Conservation (phyloP, 30 jellyfish, hydroid and myxozoan species). For the Cassiopea xamachana region DNA sequence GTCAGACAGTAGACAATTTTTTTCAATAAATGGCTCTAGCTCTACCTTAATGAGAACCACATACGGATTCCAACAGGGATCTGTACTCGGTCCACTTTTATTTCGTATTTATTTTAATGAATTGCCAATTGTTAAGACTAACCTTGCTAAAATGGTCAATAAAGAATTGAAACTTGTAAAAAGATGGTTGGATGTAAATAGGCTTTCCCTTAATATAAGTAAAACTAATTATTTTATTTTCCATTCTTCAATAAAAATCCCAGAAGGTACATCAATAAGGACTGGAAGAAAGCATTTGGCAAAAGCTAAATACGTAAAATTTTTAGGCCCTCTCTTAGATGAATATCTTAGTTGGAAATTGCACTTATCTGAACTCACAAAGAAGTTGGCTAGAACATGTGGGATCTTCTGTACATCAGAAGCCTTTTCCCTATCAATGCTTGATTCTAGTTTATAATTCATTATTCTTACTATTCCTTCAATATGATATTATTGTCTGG, state of each 20-base stretch:
- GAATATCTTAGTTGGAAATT: constrained; percentile 42
- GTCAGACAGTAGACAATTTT: constrained; percentile 68
- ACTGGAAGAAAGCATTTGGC: neutral
- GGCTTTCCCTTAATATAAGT: constrained; percentile 26
- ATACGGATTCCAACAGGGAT: constrained; percentile 75
- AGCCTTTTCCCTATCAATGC: constrained; percentile 24
- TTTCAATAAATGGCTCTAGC: constrained; percentile 53
- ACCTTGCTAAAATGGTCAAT: constrained; percentile 24
- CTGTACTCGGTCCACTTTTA: constrained; percentile 42
- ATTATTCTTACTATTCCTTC: constrained; percentile 28
- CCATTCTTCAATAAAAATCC: constrained; percentile 16
- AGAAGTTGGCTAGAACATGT: constrained; percentile 59
- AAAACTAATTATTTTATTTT: constrained; percentile 18
- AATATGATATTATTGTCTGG: constrained; percentile 31
- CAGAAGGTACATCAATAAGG: constrained; percentile 12
- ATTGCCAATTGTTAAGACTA: constrained; percentile 8
- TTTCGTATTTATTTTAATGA: constrained; percentile 18
- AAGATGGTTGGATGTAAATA: constrained; percentile 21
- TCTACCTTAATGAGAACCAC: constrained; percentile 50
- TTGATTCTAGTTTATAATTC: constrained; percentile 21
- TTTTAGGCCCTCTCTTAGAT: constrained; percentile 48
- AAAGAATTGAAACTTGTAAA: constrained; percentile 32
- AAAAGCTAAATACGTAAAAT: constrained; percentile 16
- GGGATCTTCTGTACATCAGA: constrained; percentile 41
- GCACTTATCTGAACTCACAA: constrained; percentile 53